Evolutionary conservation across 2,113 vertebrate genomes (phyloP).

Genomic region (Chloroceryle aenea): DNA sequence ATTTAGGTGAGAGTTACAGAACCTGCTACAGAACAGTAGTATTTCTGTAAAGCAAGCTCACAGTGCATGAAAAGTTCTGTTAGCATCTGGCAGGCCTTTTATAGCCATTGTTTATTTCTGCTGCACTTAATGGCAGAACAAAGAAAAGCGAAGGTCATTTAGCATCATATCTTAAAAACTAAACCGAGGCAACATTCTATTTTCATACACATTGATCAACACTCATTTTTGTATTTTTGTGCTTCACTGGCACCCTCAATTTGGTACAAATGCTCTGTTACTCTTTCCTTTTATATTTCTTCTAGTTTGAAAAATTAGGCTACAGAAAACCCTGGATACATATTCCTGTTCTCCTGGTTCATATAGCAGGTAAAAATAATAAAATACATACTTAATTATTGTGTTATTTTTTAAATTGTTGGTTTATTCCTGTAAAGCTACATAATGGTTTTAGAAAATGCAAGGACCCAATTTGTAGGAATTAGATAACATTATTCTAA

Average conservation of each 20-base stretch:
- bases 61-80: not conserved
- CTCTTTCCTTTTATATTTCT: not conserved
- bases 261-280: not conserved
- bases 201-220: not conserved
- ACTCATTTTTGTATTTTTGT: not conserved
- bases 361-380: slow-evolving; percentile 83
- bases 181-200: not conserved
- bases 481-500: not conserved
- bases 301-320: slow-evolving; percentile 91
- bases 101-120: not conserved
- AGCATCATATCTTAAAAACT: not conserved
- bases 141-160: not conserved
- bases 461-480: not conserved
- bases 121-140: no score
- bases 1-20: not conserved
- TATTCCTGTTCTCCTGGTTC: slow-evolving; percentile 84
- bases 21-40: not conserved
- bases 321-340: slow-evolving; percentile 84
- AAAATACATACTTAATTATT: not conserved
- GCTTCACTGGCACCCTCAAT: not conserved
- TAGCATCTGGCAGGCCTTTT: not conserved
- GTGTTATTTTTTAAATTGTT: not conserved
- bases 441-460: not conserved
- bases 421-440: not conserved
- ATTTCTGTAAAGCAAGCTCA: not conserved